Base-by-base conservation (phyloP, 2,113 vertebrate genomes). In the Tympanuchus pallidicinctus region DNA sequence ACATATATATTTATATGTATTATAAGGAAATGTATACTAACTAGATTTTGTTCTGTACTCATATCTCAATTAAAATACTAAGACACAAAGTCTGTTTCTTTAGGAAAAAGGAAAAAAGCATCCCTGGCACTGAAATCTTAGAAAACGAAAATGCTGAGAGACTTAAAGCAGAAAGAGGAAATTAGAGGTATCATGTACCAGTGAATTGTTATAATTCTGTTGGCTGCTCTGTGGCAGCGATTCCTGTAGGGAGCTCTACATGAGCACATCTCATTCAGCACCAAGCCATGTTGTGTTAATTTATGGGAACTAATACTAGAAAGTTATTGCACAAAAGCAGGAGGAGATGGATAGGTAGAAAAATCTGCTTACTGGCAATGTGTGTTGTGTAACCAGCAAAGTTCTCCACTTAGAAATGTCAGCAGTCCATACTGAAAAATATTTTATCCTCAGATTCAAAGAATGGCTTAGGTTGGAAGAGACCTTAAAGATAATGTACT, bases 201-300 rank as follows among this genome's bases (percentile, higher is more conserved):
- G 47, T 95, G 95, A 94, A 92, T 96, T 75, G 80, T 83, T 93
- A 13, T 82, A 92, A 94, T 72, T 89, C 78, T 96, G 78, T 96
- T 92, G 94, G 92, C 82, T 84, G 81, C 83, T 95, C 88, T 95
- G 94, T 96, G 91, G 81, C 92, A 94, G 70, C 76, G 75, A 30
- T 78, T 95, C 76, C 91, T 89, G 65, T 72, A 93, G 86, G 90
- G 54, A 90, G 43, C 67, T 92, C 80, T 66, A 64, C 45, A 76
- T 27, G 72, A 96, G 74, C 45, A 47, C 59, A 50, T 83, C 78
- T 87, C 60, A 65, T 89, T 88, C 72, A 90, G 77, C 38, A 88
- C n/a, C 21, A 92, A 70, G 36, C 61, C 25, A 40, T 28, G 16
- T 64, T 40, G 36, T 11, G 11, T 40, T 71, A 96, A n/a, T 67